Percentiles rank a stretch among this genome's conserved stretches.
Evolutionary conservation across 2,113 vertebrate species (phyloP).

Genomic region (Mirounga angustirostris): DNA sequence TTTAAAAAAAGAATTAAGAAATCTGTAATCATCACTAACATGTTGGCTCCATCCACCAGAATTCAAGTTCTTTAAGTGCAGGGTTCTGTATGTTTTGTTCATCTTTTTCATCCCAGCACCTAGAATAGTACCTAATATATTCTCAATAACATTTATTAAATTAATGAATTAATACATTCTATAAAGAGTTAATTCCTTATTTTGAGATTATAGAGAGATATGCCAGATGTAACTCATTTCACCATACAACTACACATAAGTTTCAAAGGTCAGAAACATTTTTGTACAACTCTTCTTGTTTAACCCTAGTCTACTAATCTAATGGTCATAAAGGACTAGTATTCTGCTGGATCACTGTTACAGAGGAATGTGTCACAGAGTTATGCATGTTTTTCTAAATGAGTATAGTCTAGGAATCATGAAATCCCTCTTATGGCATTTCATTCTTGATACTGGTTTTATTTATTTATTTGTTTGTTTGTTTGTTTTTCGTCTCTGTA

Average conservation of each 20-base stretch:
- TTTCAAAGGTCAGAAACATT: background rate
- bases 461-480: background rate
- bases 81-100: background rate
- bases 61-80: background rate
- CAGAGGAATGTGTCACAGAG: background rate
- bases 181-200: background rate
- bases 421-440: background rate
- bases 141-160: background rate
- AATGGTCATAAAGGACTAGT: background rate
- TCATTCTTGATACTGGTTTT: background rate
- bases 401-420: background rate
- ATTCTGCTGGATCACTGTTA: background rate
- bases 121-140: background rate
- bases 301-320: background rate
- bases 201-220: background rate
- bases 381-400: conserved; percentile 2
- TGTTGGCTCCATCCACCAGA: background rate
- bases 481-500: background rate
- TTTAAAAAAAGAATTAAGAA: background rate
- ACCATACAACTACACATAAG: background rate
- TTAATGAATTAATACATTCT: background rate
- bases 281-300: background rate
- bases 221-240: background rate
- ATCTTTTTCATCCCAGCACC: background rate
- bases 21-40: background rate